Base-by-base conservation (phyloP, 2,113 vertebrate genomes). In the Hippocampus barbouri region DNA sequence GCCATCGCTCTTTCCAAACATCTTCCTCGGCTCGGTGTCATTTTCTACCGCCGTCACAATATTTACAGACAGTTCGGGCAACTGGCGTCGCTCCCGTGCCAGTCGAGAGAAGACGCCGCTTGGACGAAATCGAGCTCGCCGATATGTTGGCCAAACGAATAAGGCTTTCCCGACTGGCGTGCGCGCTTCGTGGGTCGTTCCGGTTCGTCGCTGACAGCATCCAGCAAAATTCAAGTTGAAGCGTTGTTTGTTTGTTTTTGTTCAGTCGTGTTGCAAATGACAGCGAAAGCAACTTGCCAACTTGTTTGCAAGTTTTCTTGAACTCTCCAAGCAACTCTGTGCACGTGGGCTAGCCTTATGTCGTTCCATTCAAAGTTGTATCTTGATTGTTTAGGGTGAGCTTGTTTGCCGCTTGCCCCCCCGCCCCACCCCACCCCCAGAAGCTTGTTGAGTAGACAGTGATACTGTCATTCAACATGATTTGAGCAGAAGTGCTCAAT, bases 131-230 rank as follows among this genome's bases (percentile, higher is more conserved):
- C 14, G 43, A 45, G 14, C 10, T 49, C 47, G 15, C 5, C 18
- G 15, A 49, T 16, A 49, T 15, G 15, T 90, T 90, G 92, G 91
- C 92, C 91, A 91, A 94, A 94, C 93, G 92, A 91, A 72, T 72
- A 6, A 51, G 16, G 5, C 16, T 66, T 91, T 76, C 81, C 70
- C 70, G 77, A 70, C 82, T 73, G 34, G 34, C 83, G 64, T 64
- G 74, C 47, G 71, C 51, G 72, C 63, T 18, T 53, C 23, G 16
- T 68, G 49, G 21, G 56, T 41, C 68, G 30, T 5, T 34, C 54
- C 25, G 1, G 40, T 25, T 23, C 23, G 11, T 61, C 18, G 45
- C 60, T 62, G 3, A 38, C 40, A 8, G 53, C 40, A 34, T 51
- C n/a, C 67, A 70, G 0, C 67, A 43, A 12, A 65, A 69, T 15